Conservation (phyloP, 1,140 invertebrate genomes). For the Pseudachorutes palmiensis region DNA sequence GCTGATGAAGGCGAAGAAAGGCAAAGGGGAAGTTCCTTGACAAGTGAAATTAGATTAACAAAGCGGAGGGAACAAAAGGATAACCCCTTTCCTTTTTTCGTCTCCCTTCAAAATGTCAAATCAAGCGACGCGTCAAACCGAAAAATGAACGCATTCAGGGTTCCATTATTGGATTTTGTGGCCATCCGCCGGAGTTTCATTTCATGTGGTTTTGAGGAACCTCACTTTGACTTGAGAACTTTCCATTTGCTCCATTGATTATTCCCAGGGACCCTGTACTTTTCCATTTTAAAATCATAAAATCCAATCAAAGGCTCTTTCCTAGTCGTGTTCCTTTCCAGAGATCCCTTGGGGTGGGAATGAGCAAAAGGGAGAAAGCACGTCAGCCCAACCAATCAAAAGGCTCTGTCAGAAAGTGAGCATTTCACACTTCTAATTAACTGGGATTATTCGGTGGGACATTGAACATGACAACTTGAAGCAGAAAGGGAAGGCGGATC, state of each 20-base stretch:
- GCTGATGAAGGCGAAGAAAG: conserved; percentile 10
- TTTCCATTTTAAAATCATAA: conserved; percentile 4
- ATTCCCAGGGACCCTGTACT: not conserved
- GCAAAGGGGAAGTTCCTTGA: conserved; percentile 19
- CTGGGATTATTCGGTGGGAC: not conserved
- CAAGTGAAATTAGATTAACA: conserved; percentile 39
- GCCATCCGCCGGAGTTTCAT: not conserved
- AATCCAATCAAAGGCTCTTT: conserved; percentile 4
- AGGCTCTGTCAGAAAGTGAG: not conserved
- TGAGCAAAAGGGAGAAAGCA: not conserved
- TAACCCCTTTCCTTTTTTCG: conserved; percentile 22
- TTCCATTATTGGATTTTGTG: conserved; percentile 35
- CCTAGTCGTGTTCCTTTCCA: too few relatives aligned
- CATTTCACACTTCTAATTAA: conserved; percentile 12
- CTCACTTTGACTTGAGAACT: too few relatives aligned
- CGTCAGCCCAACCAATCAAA: not conserved
- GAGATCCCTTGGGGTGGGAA: too few relatives aligned
- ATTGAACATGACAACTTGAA: conserved; percentile 3
- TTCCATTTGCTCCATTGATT: conserved; percentile 12
- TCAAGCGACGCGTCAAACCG: conserved; percentile 16
- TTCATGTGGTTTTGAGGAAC: not conserved
- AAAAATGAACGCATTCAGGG: conserved; percentile 12
- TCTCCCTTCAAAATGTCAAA: conserved; percentile 30
- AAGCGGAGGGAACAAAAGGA: conserved; percentile 34
- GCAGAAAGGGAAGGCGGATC: not conserved